Percentiles rank a stretch among this genome's conserved stretches.
phyloP scores from a whole-genome alignment of 2,888 invertebrate species.

The Leptopterna dolabrata region DNA sequence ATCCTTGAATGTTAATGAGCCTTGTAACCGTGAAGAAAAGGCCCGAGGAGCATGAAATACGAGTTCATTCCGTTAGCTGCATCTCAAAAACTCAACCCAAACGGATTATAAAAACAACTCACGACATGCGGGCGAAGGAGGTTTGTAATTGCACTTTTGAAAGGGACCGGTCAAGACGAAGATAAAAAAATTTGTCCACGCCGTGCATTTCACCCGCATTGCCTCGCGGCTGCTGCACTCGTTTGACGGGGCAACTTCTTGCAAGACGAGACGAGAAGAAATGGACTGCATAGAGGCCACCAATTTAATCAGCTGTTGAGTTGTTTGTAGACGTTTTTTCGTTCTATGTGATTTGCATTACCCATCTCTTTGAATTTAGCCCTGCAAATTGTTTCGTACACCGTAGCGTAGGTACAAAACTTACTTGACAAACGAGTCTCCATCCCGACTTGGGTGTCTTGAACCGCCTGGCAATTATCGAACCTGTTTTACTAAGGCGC shows the following conservation, averaged over 20 bases:
- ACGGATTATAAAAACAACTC: not conserved
- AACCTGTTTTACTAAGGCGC: no score
- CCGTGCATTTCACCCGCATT: not conserved
- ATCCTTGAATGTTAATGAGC: not conserved
- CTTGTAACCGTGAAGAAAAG: not conserved
- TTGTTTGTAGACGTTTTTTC: not conserved
- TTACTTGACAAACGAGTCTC: not conserved
- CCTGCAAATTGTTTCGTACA: no score
- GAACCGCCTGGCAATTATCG: not conserved
- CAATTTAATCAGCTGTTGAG: not conserved
- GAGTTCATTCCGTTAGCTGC: conserved; percentile 2
- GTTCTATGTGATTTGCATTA: not conserved
- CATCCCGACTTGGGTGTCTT: not conserved
- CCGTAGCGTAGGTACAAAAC: no score
- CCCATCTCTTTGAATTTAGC: no score
- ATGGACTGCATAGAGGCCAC: not conserved
- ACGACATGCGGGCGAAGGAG: not conserved
- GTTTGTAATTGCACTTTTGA: conserved; percentile 7
- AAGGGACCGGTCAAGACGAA: not conserved
- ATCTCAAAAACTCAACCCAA: not conserved
- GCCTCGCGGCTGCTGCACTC: not conserved
- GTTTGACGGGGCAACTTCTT: not conserved
- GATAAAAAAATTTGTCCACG: not conserved
- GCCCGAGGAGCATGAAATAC: not conserved
- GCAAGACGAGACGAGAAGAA: not conserved